Evolutionary conservation across 2,888 invertebrate genomes (phyloP), one percentile per base, ranked within the genome.

Genomic region (Cyclophora albipunctata): DNA sequence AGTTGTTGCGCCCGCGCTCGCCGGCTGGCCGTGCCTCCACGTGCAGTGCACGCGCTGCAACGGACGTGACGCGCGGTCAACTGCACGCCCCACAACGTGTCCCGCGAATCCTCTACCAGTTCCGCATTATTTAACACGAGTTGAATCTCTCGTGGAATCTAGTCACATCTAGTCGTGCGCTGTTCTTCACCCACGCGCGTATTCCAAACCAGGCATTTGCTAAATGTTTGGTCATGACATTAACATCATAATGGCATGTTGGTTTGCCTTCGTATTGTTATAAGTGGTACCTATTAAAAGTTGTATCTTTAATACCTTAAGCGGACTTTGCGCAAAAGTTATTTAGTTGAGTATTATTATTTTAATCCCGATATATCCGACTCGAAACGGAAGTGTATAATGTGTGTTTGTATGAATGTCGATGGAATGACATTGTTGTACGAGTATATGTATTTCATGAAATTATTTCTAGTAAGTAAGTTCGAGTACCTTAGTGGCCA

Each of bases 21-120:
- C 49, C 51, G 52, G 55, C 64, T 59, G 62, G 63, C 55, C 67
- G 62, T 58, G 63, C 60, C 62, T 59, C 59, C 51, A 53, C 63
- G 66, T 65, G 64, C 66, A 63, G 52, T 51, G 60, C 63, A 57
- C 67, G 75, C 77, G 71, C 67, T 66, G 55, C 64, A 60, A 59
- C 67, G 64, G 62, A 63, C 69, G 65, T 64, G 64, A 58, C 57
- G 58, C 59, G 57, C 50, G 59, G 49, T 46, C 54, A 49, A 51
- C 52, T 45, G 53, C 49, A 52, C 51, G 42, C 48, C 41, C 45
- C 46, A 51, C 46, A 42, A 52, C 49, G 46, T 47, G 47, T 48
- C 47, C 47, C 7, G 46, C 46, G 35, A 54, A 54, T 49, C 42
- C 48, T 47, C 40, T 46, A 44, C 43, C 50, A 45, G 54, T 50